phyloP scores from a whole-genome alignment of 2,113 vertebrate genomes.

The Apteryx mantelli region DNA sequence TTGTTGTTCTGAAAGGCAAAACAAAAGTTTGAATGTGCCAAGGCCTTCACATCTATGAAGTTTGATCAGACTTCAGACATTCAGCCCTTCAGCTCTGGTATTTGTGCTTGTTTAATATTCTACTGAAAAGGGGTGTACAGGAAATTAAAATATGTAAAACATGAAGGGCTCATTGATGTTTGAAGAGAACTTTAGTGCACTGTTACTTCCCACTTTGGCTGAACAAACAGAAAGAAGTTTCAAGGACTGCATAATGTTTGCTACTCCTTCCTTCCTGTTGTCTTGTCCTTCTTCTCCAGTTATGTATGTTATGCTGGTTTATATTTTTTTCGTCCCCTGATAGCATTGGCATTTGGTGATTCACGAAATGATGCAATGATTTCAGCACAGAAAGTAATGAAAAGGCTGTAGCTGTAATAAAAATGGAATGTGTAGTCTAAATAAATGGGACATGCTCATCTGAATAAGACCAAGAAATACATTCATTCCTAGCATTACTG shows the following conservation, averaged over 20 bases:
- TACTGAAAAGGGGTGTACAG: background rate
- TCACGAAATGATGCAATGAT: background rate
- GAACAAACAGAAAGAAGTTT: background rate
- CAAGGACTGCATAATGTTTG: background rate
- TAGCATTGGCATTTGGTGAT: background rate
- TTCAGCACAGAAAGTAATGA: background rate
- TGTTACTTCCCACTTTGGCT: background rate
- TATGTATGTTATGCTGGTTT: background rate
- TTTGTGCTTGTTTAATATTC: background rate
- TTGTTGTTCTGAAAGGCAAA: background rate
- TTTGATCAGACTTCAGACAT: background rate
- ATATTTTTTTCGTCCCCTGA: background rate
- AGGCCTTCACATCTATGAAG: background rate
- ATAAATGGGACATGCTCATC: background rate
- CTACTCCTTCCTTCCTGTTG: background rate
- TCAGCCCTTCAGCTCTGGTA: background rate
- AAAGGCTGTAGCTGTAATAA: conserved; percentile 22
- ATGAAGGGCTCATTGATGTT: background rate
- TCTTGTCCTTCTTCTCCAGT: background rate
- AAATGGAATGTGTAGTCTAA: conserved; percentile 34
- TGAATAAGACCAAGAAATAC: background rate
- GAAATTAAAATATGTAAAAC: conserved; percentile 31
- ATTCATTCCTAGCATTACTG: conserved; percentile 1
- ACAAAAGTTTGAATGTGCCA: background rate
- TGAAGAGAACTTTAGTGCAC: background rate